A percentile compares a stretch with the other conserved stretches of the same genome.
These are phyloP conservation scores for Tupaia tana DNA, from an alignment of 2,113 vertebrate genomes.

Conservation along the genomic window DNA sequence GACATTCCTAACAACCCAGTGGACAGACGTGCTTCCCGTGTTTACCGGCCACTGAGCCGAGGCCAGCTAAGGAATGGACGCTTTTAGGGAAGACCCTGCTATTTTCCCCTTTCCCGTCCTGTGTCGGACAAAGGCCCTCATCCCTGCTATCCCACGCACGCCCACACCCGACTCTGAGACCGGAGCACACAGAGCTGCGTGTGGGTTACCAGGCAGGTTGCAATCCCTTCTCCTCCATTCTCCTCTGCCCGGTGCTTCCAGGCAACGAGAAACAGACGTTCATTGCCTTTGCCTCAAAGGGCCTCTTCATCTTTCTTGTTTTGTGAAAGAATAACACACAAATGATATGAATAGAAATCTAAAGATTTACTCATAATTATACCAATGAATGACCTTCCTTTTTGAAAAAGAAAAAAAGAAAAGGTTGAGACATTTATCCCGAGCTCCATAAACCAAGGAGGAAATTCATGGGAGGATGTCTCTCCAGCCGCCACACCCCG, in stretches of 20 bases:
- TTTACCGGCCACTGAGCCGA: not conserved
- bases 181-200: not conserved
- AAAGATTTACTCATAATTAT: not conserved
- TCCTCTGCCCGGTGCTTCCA: not conserved
- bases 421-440: not conserved
- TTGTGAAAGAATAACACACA: not conserved
- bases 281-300: not conserved
- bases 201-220: not conserved
- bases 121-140: not conserved
- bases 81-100: not conserved
- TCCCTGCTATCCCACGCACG: not conserved
- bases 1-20: not conserved
- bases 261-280: not conserved
- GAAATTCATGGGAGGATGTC: not conserved
- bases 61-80: not conserved
- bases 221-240: too few relatives aligned
- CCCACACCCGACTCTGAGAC: not conserved
- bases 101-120: not conserved
- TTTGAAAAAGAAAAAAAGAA: not conserved
- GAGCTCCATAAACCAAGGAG: not conserved
- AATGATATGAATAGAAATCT: constrained; percentile 7
- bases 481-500: not conserved
- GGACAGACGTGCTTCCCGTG: not conserved
- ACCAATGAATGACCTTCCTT: constrained; percentile 1
- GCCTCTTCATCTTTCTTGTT: constrained; percentile 40